These are phyloP conservation scores for Hypocryptadius cinnamomeus DNA, from an alignment of 2,113 vertebrate species.

Conservation along the genomic window DNA sequence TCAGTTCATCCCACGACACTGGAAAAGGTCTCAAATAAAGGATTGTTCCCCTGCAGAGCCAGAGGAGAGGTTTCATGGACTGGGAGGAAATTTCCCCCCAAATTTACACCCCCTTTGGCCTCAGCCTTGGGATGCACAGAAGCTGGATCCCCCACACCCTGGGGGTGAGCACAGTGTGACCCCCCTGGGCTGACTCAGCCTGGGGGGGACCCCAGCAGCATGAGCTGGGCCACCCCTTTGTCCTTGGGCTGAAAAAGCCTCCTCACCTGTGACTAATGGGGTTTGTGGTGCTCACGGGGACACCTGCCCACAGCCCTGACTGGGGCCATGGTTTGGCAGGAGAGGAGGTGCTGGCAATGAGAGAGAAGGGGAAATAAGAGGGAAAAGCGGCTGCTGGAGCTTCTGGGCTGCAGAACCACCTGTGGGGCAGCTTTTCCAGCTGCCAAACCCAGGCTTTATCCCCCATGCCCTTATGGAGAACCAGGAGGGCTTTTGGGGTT, in stretches of 20 bases:
- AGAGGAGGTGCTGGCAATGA: too few relatives aligned
- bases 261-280: fast-evolving
- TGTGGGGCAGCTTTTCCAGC: not conserved
- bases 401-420: not conserved
- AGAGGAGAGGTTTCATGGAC: not conserved
- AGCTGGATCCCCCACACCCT: fast-evolving
- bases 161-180: fast-evolving
- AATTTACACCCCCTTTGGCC: too few relatives aligned
- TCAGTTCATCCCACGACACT: fast-evolving
- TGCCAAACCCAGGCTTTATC: not conserved
- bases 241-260: too few relatives aligned
- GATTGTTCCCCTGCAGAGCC: not conserved
- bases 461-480: fast-evolving
- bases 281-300: fast-evolving
- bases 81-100: not conserved
- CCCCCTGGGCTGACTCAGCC: not conserved
- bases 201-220: fast-evolving
- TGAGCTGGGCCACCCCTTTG: fast-evolving
- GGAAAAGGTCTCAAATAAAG: not conserved
- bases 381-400: not conserved
- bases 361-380: not conserved
- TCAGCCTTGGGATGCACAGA: fast-evolving
- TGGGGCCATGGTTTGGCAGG: fast-evolving
- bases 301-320: fast-evolving
- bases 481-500: not conserved